Base-by-base conservation (phyloP, 2,113 vertebrate genomes). In the Centropus unirufus region DNA sequence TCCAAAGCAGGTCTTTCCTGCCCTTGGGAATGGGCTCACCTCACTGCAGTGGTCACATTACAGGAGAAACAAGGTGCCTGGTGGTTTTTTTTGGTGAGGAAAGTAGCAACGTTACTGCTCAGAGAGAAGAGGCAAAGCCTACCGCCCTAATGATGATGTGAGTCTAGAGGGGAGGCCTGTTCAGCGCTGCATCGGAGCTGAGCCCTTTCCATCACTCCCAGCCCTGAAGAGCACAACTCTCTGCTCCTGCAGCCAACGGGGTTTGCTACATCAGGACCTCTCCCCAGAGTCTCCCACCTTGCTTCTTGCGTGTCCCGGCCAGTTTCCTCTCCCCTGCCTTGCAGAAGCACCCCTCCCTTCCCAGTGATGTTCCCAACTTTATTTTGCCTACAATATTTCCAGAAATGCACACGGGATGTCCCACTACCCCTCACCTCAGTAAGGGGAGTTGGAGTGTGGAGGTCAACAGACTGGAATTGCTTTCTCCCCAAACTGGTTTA, bases 401-500 rank as follows among this genome's bases (percentile, higher is more conserved):
- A 79, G 75, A 86, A 92, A 54, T 18, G 40, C 32, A 5, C 1
- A 1, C 0, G 1, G 36, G 32, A 58, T 68, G 8, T 54, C 67
- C 72, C 24, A n/a, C 73, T 82, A 57, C 49, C 26, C 46, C 10
- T 23, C 51, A 30, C 54, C 24, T 85, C 8, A 5, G 24, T 24
- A 63, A 74, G 59, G 13, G 63, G 75, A 83, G 72, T 1, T 66
- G 44, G 67, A 89, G 46, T 61, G 83, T 39, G 58, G 66, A 92
- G 78, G 36, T 93, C 84, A 86, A 39, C 63, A 73, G 64, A 54
- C 85, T 54, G 49, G 59, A 32, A 83, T 58, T 4, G 11, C 61
- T 93, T 94, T 85, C 85, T 90, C 88, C 85, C 84, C 67, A 62
- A 6, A 92, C 93, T 83, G 82, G 90, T 95, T 96, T 54, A 61